phyloP scores from a whole-genome alignment of 64 coral and sea anemone genomes.

The Montipora efflorescens region DNA sequence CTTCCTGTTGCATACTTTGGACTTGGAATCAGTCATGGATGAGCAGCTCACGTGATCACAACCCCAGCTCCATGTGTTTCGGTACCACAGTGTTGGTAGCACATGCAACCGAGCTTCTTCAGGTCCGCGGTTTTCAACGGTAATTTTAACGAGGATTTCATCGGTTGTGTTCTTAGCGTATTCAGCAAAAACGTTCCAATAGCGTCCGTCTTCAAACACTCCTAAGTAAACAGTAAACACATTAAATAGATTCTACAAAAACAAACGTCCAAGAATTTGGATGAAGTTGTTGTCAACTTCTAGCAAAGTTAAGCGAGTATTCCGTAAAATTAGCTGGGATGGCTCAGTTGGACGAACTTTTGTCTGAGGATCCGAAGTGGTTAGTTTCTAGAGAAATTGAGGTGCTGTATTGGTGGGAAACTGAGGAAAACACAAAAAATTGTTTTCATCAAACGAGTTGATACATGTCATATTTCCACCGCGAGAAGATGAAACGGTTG shows the following conservation, averaged over 20 bases:
- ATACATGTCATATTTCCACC: too few species aligned
- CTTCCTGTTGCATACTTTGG: slow-evolving; percentile 34
- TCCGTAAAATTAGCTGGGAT: too few species aligned
- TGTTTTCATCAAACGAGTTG: too few species aligned
- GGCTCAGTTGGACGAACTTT: too few species aligned
- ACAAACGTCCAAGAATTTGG: neutral
- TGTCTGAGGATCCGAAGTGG: too few species aligned
- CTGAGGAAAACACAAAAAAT: too few species aligned
- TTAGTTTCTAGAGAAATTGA: too few species aligned
- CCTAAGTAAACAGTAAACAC: slow-evolving; percentile 9
- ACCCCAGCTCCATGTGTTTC: slow-evolving; percentile 88
- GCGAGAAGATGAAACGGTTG: too few species aligned
- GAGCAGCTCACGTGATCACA: slow-evolving; percentile 59
- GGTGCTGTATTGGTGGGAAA: too few species aligned
- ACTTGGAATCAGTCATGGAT: neutral
- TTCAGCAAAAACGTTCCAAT: slow-evolving; percentile 81
- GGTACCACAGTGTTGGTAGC: slow-evolving; percentile 81
- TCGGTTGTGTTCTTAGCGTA: slow-evolving; percentile 81
- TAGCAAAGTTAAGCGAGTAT: too few species aligned
- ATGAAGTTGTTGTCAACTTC: too few species aligned
- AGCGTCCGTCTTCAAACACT: slow-evolving; percentile 68
- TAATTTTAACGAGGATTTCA: slow-evolving; percentile 76
- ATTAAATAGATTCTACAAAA: neutral
- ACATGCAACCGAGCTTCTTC: slow-evolving; percentile 65
- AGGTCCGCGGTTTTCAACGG: slow-evolving; percentile 75